These are phyloP conservation scores for Sminthopsis crassicaudata DNA, from an alignment of 2,113 vertebrate genomes.

Conservation along the genomic window DNA sequence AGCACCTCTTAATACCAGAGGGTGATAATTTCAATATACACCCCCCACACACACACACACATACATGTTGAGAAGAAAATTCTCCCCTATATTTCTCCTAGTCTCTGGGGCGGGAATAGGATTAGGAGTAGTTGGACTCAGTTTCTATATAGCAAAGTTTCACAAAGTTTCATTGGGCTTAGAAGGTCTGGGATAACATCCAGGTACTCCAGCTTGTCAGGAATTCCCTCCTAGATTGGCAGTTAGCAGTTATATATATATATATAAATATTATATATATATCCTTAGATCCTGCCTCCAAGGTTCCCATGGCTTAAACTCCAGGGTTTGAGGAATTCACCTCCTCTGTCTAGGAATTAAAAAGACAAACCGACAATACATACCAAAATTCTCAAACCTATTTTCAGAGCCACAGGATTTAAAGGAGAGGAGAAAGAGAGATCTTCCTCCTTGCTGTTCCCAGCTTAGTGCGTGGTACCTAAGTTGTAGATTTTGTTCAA, in stretches of 20 bases:
- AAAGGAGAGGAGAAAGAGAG: not conserved
- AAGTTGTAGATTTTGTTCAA: not conserved
- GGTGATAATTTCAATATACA: not conserved
- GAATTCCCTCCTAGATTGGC: not conserved
- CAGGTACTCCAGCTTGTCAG: not conserved
- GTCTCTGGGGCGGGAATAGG: not conserved
- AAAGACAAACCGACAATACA: not conserved
- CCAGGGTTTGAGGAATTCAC: not conserved
- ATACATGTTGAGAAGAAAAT: not conserved
- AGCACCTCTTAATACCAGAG: not conserved
- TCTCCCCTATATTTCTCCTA: not conserved
- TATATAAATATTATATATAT: not conserved
- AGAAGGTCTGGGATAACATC: not conserved
- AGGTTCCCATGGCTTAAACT: not conserved
- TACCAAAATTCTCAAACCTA: not conserved
- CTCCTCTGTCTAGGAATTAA: not conserved
- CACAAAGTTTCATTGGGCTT: not conserved
- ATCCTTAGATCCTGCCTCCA: not conserved
- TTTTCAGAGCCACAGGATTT: not conserved
- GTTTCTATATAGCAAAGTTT: not conserved
- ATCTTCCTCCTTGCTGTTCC: not conserved
- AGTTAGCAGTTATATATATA: not conserved
- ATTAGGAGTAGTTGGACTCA: not conserved
- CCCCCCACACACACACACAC: not conserved
- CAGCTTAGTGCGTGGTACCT: not conserved